These are phyloP conservation scores for Drepana arcuata DNA, from an alignment of 1,140 invertebrate species.

Conservation along the genomic window DNA sequence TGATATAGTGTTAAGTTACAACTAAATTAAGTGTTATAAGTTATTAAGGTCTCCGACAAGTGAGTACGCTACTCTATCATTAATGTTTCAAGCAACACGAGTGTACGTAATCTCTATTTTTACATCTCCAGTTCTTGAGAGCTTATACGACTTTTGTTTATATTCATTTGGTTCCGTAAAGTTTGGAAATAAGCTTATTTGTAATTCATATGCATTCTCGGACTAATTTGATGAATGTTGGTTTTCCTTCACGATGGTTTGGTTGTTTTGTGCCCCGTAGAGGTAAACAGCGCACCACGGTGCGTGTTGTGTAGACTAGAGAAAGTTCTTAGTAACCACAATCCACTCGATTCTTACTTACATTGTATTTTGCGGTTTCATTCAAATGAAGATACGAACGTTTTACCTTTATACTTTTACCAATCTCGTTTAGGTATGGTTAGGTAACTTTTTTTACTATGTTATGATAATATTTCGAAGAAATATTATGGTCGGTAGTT, in stretches of 20 bases:
- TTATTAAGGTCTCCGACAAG: conserved; percentile 15
- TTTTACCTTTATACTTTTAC: neutral
- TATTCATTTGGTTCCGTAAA: too few species aligned
- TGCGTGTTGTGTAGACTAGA: conserved; percentile 10
- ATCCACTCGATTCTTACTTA: conserved; percentile 3
- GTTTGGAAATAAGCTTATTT: too few species aligned
- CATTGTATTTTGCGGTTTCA: neutral
- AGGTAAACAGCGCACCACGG: conserved; percentile 17
- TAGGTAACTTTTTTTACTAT: too few species aligned
- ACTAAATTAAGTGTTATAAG: conserved; percentile 23
- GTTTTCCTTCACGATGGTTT: too few species aligned
- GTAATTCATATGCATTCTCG: too few species aligned
- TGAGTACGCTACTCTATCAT: conserved; percentile 11
- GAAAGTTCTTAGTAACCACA: conserved; percentile 22
- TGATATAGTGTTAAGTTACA: conserved; percentile 63
- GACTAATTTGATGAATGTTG: too few species aligned
- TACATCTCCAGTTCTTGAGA: too few species aligned
- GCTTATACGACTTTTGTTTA: too few species aligned
- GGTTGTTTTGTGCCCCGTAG: conserved; percentile 20
- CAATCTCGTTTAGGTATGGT: too few species aligned
- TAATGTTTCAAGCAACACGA: conserved; percentile 4
- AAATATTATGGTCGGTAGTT: too few species aligned
- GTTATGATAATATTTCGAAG: too few species aligned
- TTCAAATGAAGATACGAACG: neutral
- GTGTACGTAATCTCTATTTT: conserved; percentile 20